Base-by-base conservation (phyloP, 2,797 vertebrate genomes). In the Sphenodon punctatus region DNA sequence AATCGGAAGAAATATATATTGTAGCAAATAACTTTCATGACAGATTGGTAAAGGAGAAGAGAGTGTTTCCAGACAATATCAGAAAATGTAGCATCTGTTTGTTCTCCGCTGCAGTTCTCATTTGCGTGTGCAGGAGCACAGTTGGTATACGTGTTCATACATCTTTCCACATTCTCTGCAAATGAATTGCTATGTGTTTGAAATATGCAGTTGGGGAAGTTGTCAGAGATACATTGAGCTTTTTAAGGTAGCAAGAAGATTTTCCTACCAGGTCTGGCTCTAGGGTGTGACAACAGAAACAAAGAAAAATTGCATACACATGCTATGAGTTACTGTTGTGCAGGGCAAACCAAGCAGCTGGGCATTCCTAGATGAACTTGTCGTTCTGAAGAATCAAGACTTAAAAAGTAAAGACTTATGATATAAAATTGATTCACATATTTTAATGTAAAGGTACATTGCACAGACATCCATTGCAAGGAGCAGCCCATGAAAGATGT, bases 191-290 rank as follows among this genome's bases (percentile, higher is more conserved):
- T 41, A 39, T 53, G 38, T 48, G 41, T 53, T 68, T 41, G 36
- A 41, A 30, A 67, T 4, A 22, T 8, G 5, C 23, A 55, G n/a
- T 66, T 30, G 49, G 41, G 32, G 69, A 27, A 16, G 20, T 56
- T 13, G 1, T 19, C 51, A 30, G 51, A 30, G 2, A n/a, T n/a
- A n/a, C 55, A 17, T 27, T 55, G 59, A 0, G 15, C 25, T 45
- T 70, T 49, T 19, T 8, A 23, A 14, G 17, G 25, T 9, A 3
- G 32, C 14, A 49, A 34, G 58, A n/a, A 63, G 61, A 27, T 11
- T 4, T 5, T 13, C 10, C 0, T 2, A 2, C 23, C 0, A 0
- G 2, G n/a, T 23, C 55, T 9, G 30, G 0, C 0, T 0, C 4
- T 8, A 1, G 39, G 4, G 20, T 58, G 19, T 13, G n/a, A 39